These are phyloP conservation scores for Orchesella flavescens DNA, from an alignment of 2,888 invertebrate species.

Conservation along the genomic window DNA sequence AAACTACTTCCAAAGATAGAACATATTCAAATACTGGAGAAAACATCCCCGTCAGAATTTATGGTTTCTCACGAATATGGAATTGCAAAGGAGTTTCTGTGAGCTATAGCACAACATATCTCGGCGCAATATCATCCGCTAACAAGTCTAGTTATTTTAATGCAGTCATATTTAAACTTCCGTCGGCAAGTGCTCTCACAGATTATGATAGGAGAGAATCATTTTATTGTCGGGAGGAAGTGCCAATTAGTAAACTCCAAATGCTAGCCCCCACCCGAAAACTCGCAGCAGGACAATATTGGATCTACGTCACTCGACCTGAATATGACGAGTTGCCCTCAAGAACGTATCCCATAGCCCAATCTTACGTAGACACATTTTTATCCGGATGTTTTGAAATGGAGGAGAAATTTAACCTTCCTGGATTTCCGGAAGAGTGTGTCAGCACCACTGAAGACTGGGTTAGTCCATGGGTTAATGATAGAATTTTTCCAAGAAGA, in stretches of 20 bases:
- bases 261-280: conserved; percentile 7
- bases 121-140: conserved; percentile 33
- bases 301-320: conserved; percentile 64
- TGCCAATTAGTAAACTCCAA: conserved; percentile 36
- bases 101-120: conserved; percentile 60
- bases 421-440: conserved; percentile 59
- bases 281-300: conserved; percentile 54
- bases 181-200: conserved; percentile 31
- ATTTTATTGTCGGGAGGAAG: conserved; percentile 64
- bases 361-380: conserved; percentile 66
- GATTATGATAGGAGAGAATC: conserved; percentile 62
- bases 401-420: conserved; percentile 54
- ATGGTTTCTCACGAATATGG: conserved; percentile 58
- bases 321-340: conserved; percentile 40
- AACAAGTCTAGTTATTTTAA: conserved; percentile 38
- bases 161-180: conserved; percentile 56
- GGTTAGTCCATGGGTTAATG: conserved; percentile 65
- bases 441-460: conserved; percentile 57
- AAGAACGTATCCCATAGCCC: conserved; percentile 59
- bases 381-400: conserved; percentile 65
- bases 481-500: conserved; percentile 64
- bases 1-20: conserved; percentile 59
- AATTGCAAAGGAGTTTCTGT: conserved; percentile 58
- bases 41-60: conserved; percentile 59
- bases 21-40: conserved; percentile 61